A percentile compares a stretch with the other conserved stretches of the same genome.
Conservation (phyloP, 2,113 vertebrate species). For the Cephalopholis sonnerati region DNA sequence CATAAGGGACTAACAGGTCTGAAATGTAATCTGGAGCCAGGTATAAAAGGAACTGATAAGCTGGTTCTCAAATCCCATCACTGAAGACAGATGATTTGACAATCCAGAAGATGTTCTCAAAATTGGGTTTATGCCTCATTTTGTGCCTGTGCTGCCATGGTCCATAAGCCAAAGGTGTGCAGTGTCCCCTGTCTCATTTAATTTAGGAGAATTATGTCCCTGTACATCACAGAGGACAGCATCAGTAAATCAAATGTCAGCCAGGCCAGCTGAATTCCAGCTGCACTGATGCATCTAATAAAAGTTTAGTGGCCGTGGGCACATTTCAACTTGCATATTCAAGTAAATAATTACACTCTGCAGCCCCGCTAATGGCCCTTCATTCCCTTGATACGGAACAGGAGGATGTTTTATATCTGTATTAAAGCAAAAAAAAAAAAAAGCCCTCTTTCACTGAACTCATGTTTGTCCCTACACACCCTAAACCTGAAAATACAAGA, state of each 20-base stretch:
- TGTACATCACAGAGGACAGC: not conserved
- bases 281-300: conserved; percentile 13
- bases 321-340: conserved; percentile 19
- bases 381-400: not conserved
- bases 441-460: not conserved
- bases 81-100: not conserved
- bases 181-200: conserved; percentile 1
- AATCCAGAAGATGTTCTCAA: conserved; percentile 6
- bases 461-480: not conserved
- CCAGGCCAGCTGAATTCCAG: conserved; percentile 10
- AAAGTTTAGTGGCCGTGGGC: not conserved
- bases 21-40: too few species aligned
- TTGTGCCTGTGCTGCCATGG: not conserved
- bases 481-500: conserved; percentile 15
- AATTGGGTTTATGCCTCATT: conserved; percentile 7
- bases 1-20: too few species aligned
- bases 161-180: not conserved
- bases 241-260: conserved; percentile 22
- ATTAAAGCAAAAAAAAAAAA: conserved; percentile 40
- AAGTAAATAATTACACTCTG: not conserved
- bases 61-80: too few species aligned
- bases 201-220: conserved; percentile 15
- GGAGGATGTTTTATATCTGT: conserved; percentile 21
- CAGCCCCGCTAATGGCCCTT: conserved; percentile 1
- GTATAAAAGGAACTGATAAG: too few species aligned